These are phyloP conservation scores for Pectinophora gossypiella DNA, from an alignment of 1,140 invertebrate species.

Conservation along the genomic window DNA sequence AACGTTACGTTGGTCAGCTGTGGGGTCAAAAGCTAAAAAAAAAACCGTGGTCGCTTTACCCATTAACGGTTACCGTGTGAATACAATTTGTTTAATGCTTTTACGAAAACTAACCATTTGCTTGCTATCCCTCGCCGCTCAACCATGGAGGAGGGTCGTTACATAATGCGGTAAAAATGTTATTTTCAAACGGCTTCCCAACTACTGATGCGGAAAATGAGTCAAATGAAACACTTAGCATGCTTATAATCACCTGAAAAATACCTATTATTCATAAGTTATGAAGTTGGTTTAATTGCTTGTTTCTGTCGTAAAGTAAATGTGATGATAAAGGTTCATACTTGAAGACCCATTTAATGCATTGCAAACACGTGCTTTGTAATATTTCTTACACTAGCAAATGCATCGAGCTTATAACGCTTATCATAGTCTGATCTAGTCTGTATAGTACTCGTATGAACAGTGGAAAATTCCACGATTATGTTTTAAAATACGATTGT, in stretches of 20 bases:
- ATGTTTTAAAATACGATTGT: too few relatives aligned
- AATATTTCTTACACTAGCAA: too few relatives aligned
- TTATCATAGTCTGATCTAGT: too few relatives aligned
- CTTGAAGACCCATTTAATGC: too few relatives aligned
- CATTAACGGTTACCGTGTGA: slow-evolving; percentile 20
- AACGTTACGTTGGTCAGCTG: too few relatives aligned
- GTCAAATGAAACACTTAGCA: slow-evolving; percentile 32
- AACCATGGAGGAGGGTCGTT: slow-evolving; percentile 35
- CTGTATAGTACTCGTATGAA: too few relatives aligned
- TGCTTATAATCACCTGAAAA: slow-evolving; percentile 14
- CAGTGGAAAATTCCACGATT: too few relatives aligned
- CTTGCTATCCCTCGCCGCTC: slow-evolving; percentile 27
- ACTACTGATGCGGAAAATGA: slow-evolving; percentile 38
- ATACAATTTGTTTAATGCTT: slow-evolving; percentile 23
- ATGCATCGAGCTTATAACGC: too few relatives aligned
- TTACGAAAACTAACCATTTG: slow-evolving; percentile 35
- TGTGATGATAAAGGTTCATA: too few relatives aligned
- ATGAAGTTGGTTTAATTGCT: not conserved
- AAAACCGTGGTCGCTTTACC: too few relatives aligned
- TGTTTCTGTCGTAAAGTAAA: not conserved
- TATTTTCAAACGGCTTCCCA: slow-evolving; percentile 38
- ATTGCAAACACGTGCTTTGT: too few relatives aligned
- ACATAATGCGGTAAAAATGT: slow-evolving; percentile 46
- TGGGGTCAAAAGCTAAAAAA: too few relatives aligned
- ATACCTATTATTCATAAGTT: not conserved